Evolutionary conservation across 92 coral and sea anemone species (phyloP).

Genomic region (Epizoanthus ramosus): DNA sequence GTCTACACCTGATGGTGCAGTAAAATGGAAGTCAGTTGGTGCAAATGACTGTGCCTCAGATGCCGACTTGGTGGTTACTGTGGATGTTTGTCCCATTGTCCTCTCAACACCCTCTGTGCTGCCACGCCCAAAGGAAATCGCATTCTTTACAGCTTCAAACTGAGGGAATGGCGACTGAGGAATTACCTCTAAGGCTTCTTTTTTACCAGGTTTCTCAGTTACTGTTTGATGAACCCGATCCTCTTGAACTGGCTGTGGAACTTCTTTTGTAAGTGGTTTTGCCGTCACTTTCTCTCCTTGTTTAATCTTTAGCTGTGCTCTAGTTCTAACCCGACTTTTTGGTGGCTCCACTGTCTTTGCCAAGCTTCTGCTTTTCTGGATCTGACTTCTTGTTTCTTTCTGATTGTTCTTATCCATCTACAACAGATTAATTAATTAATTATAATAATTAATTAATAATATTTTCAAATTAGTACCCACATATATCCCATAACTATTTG

Average conservation of each 20-base stretch:
- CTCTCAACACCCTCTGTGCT: slow-evolving; percentile 55
- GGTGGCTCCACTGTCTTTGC: slow-evolving; percentile 9
- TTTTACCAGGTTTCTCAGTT: slow-evolving; percentile 1
- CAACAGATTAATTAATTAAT: neutral
- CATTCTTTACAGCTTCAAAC: slow-evolving; percentile 45
- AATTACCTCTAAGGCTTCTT: neutral
- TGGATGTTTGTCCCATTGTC: slow-evolving; percentile 1
- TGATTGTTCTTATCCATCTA: neutral
- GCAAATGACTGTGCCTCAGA: slow-evolving; percentile 67
- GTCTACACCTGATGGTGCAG: slow-evolving; percentile 78
- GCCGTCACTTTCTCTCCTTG: neutral
- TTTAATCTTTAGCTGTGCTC: slow-evolving; percentile 45
- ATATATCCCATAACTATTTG: no score
- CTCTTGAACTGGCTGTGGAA: neutral
- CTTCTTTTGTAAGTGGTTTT: slow-evolving; percentile 1
- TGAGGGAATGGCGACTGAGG: slow-evolving; percentile 35
- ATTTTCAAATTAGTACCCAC: no score
- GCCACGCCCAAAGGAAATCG: slow-evolving; percentile 63
- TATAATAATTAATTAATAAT: no score
- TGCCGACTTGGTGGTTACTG: neutral
- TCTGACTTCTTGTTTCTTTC: slow-evolving; percentile 2
- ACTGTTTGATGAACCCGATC: neutral
- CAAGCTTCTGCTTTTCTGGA: slow-evolving; percentile 7
- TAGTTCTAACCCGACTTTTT: slow-evolving; percentile 50
- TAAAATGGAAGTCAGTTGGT: slow-evolving; percentile 78